These are phyloP conservation scores for Limnodromus scolopaceus DNA, from an alignment of 2,797 vertebrate genomes.

Conservation along the genomic window DNA sequence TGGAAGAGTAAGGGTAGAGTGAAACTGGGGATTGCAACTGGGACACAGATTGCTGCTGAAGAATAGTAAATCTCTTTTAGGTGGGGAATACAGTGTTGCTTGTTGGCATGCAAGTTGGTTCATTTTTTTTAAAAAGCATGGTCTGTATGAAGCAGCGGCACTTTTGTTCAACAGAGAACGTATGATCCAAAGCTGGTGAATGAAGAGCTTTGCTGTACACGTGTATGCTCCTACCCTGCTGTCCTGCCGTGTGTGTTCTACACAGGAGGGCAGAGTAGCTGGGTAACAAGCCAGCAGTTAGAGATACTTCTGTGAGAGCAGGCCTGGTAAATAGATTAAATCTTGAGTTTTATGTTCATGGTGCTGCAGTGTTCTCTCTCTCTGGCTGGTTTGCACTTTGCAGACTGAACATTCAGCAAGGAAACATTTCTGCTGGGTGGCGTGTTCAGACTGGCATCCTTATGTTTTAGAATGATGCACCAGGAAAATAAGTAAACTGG, in stretches of 20 bases:
- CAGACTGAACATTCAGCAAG: background rate
- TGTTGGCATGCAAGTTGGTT: background rate
- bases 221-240: background rate
- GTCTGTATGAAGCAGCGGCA: background rate
- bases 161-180: background rate
- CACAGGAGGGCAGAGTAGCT: background rate
- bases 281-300: background rate
- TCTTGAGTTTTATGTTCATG: background rate
- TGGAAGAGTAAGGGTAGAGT: background rate
- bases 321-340: background rate
- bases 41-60: background rate
- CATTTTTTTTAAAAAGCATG: background rate
- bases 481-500: background rate
- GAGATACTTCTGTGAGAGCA: background rate
- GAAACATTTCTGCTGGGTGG: background rate
- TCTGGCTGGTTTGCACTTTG: background rate
- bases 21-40: background rate
- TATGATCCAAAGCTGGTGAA: background rate
- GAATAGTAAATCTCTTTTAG: background rate
- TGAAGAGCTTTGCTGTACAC: background rate
- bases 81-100: background rate
- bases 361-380: background rate
- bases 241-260: fast-evolving
- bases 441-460: background rate
- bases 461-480: background rate